Conservation (phyloP, 2,113 vertebrate genomes). For the Cavia porcellus region DNA sequence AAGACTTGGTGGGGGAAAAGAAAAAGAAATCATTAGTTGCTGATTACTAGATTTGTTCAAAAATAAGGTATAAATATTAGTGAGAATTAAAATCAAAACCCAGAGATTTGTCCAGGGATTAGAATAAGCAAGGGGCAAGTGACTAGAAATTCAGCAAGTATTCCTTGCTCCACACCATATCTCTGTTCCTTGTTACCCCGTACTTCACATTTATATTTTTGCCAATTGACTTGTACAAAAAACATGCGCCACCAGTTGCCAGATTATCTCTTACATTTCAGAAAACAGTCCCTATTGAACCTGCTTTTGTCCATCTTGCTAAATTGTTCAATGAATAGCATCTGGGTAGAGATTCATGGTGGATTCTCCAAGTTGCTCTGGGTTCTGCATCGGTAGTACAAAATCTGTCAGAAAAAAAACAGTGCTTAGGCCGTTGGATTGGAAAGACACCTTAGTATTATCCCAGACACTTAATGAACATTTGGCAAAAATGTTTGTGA, state of each 20-base stretch:
- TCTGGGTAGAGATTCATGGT: accelerated
- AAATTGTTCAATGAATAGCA: neutral
- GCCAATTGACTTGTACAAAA: neutral
- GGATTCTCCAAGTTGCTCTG: neutral
- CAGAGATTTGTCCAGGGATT: neutral
- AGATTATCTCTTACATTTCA: neutral
- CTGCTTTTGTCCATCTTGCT: neutral
- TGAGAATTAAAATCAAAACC: neutral
- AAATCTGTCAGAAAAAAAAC: neutral
- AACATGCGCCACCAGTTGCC: neutral
- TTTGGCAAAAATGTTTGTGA: neutral
- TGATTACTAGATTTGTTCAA: neutral
- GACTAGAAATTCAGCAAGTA: neutral
- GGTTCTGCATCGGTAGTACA: neutral
- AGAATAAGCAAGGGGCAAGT: neutral
- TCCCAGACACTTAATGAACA: neutral
- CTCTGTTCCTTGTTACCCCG: neutral
- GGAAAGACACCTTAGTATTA: neutral
- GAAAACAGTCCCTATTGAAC: neutral
- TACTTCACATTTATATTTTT: neutral
- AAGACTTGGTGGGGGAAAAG: neutral
- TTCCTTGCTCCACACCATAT: neutral
- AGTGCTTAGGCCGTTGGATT: neutral
- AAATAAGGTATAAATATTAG: neutral
- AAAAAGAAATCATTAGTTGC: neutral